Base-by-base conservation (phyloP, 2,888 invertebrate species). In the Lasioglossum villosulum region DNA sequence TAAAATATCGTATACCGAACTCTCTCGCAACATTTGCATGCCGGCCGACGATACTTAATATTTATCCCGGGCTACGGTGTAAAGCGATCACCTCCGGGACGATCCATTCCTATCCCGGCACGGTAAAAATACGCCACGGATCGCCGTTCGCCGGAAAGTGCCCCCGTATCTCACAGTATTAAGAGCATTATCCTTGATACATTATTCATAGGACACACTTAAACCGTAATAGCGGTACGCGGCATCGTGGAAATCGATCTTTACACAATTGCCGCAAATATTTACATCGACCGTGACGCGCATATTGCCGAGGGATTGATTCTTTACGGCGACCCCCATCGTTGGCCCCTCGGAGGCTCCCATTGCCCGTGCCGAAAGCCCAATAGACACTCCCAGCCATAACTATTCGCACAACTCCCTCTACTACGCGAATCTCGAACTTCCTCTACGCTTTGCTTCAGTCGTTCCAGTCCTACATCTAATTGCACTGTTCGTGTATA, bases 221-320 rank as follows among this genome's bases (percentile, higher is more conserved):
- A 83, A 83, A 77, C 83, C 82, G 78, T 86, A 89, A 90, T 88
- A 83, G 87, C 79, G 74, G 74, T 80, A 70, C 79, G 78, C 77
- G 86, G 84, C 82, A 75, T 82, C 85, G 86, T 80, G 83, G 90
- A 82, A 89, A 87, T 89, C 89, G 90, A 89, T 92, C 91, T 91
- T 91, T 91, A 90, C 90, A 91, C 91, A 90, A 92, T 94, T 92
- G 90, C 91, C 87, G 89, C 93, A 93, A 94, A 94, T 94, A 94
- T 94, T 94, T 94, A 94, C 94, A 84, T 85, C 88, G 84, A 91
- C 86, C 76, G 85, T 83, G 86, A 84, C 79, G 82, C 79, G 84
- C 90, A 90, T 91, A 91, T 90, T 90, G 91, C 75, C 80, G 82
- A 90, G 89, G 90, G 91, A 94, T 94, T 93, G 93, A 94, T 94